Evolutionary conservation across 2,797 vertebrate species (phyloP), one percentile per base, ranked within the genome.

Genomic region (Gadopsis bispinosus): DNA sequence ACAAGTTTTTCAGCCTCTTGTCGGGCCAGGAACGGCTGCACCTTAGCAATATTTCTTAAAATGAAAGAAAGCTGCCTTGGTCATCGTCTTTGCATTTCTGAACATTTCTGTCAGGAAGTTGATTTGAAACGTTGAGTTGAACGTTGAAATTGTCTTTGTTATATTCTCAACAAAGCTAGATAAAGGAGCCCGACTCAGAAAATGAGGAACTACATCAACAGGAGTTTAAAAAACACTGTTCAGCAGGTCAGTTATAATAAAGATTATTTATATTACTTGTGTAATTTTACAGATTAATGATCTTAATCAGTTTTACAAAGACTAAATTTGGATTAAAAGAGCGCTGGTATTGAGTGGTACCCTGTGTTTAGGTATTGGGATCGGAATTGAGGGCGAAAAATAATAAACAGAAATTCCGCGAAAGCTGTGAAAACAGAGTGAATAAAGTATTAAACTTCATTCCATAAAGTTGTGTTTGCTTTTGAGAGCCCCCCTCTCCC

Each of bases 401-500:
- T 26, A 26, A 35, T 8, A 3, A 60, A 47, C 3, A 62, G 8
- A 72, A 51, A 43, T 54, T 10, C 7, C 26, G 22, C 22, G 1
- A 64, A 70, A 62, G 41, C 59, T 50, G 5, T 43, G 14, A 43
- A 31, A 45, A 37, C 26, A 47, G 3, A 54, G 5, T 12, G 17
- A 50, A 48, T 37, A 13, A 35, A 26, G 26, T 26, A 26, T 26
- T 41, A 14, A 60, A 65, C 20, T 41, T 83, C 64, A 84, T 77
- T 39, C 58, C 37, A 41, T 26, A 16, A 59, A 43, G 20, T 47
- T n/a, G 61, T 26, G 53, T 75, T 73, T 72, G 69, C 73, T 77
- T 79, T 67, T 2, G 3, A 83, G 81, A 75, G 56, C 71, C 64
- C 54, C 72, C 50, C 75, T 60, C 69, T 26, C 1, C 70, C 70